Base-by-base conservation (phyloP, 2,888 invertebrate species). In the Drosophila aldrichi region DNA sequence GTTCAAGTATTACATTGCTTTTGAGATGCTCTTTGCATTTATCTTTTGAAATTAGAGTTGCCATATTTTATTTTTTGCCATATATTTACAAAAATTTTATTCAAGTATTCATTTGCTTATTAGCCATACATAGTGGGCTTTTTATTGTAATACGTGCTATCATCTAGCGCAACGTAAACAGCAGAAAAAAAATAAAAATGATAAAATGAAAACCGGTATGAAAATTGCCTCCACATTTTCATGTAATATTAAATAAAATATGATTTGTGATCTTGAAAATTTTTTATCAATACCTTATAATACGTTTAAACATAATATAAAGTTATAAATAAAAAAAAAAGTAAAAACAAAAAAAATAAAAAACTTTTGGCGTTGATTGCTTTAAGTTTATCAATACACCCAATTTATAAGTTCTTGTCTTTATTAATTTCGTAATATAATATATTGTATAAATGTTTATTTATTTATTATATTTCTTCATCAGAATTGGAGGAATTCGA, bases 191-290 rank as follows among this genome's bases (percentile, higher is more conserved):
- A 25, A 44, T 2, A 16, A 6, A 25, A 9, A 46, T 0, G n/a
- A 3, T 18, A 51, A 36, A 18, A 52, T 36, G 22, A 52, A 52
- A 52, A 43, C 32, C 63, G 70, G 51, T 63, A 54, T 70, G 61
- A 70, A 77, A 79, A 76, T 76, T 70, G 77, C 57, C 48, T 40
- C 60, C 64, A 69, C 56, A 48, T 70, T 70, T 70, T 54, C 58
- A 75, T 32, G 43, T 60, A 66, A 48, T 46, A 46, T 58, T 58
- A 36, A 58, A 46, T 9, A 81, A 84, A 87, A 87, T 89, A 84
- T 79, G 77, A 88, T 82, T 84, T 84, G 84, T 84, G 84, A 84
- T 84, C 85, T 89, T 84, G 84, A 82, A 89, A 89, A 69, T 79
- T 79, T 79, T 69, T 84, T 64, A 87, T 82, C 82, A 89, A 78